phyloP scores from a whole-genome alignment of 2,797 vertebrate species.

The Mormyrops attenuatus region DNA sequence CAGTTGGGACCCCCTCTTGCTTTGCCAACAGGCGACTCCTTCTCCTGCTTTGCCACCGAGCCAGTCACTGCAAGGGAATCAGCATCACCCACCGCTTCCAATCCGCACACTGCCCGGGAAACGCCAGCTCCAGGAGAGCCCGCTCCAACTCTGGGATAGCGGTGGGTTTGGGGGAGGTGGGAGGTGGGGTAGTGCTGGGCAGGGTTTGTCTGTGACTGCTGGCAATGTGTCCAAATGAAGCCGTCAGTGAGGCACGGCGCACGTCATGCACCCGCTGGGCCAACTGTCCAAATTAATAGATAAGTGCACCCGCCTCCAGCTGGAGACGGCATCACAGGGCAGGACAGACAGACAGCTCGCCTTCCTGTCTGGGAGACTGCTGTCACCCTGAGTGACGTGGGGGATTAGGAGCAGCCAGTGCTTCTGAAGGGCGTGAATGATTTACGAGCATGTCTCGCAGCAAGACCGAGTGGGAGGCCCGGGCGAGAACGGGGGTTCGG shows the following conservation, averaged over 20 bases:
- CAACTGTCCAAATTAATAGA: conserved; percentile 21
- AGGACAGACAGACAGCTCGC: conserved; percentile 14
- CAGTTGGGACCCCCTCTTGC: conserved; percentile 10
- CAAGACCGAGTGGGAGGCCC: conserved; percentile 7
- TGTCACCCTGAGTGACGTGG: neutral
- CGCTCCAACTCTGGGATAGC: neutral
- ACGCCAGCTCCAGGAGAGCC: neutral
- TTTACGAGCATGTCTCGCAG: neutral
- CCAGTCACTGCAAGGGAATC: conserved; percentile 7
- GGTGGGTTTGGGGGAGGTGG: neutral
- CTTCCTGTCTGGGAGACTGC: neutral
- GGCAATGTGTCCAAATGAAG: conserved; percentile 7
- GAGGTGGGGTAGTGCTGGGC: neutral
- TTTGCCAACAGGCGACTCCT: conserved; percentile 38
- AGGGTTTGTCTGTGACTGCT: neutral
- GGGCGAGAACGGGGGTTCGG: neutral
- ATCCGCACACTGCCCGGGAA: neutral
- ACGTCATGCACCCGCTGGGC: neutral
- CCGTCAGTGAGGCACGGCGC: neutral
- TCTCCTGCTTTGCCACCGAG: neutral
- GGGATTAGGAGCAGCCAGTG: neutral
- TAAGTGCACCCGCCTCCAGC: neutral
- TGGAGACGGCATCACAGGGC: conserved; percentile 10
- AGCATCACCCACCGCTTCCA: neutral
- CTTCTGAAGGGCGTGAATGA: neutral